Evolutionary conservation across 2,113 vertebrate genomes (phyloP).

Genomic region (Penelope pileata): DNA sequence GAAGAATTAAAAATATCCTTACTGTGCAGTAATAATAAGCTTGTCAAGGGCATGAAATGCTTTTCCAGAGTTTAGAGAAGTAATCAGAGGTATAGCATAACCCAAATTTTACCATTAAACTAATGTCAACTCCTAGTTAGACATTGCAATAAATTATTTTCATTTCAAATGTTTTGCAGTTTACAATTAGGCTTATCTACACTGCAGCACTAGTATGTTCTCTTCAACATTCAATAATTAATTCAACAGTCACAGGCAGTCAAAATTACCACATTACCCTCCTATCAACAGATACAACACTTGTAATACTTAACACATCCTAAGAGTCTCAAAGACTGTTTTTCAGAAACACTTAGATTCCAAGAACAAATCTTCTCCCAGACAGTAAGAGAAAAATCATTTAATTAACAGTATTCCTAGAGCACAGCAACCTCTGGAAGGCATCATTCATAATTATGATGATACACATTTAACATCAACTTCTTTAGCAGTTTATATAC

Average conservation of each 20-base stretch:
- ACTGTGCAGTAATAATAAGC: neutral
- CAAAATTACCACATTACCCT: neutral
- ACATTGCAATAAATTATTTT: neutral
- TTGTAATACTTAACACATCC: neutral
- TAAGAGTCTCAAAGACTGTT: neutral
- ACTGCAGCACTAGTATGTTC: neutral
- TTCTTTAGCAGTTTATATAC: neutral
- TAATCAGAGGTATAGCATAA: neutral
- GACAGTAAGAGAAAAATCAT: neutral
- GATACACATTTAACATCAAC: neutral
- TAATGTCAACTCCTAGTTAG: neutral
- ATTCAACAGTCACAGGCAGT: neutral
- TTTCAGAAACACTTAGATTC: neutral
- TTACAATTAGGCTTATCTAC: neutral
- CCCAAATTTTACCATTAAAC: neutral
- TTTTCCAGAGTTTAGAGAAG: neutral
- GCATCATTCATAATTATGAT: neutral
- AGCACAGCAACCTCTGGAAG: neutral
- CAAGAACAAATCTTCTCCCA: neutral
- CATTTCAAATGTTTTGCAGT: neutral
- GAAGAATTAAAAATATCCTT: constrained; percentile 8
- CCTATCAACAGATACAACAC: neutral
- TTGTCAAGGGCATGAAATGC: neutral
- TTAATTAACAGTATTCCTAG: neutral
- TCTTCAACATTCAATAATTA: neutral